phyloP scores from a whole-genome alignment of 2,888 invertebrate species.

The Andrena haemorrhoa region DNA sequence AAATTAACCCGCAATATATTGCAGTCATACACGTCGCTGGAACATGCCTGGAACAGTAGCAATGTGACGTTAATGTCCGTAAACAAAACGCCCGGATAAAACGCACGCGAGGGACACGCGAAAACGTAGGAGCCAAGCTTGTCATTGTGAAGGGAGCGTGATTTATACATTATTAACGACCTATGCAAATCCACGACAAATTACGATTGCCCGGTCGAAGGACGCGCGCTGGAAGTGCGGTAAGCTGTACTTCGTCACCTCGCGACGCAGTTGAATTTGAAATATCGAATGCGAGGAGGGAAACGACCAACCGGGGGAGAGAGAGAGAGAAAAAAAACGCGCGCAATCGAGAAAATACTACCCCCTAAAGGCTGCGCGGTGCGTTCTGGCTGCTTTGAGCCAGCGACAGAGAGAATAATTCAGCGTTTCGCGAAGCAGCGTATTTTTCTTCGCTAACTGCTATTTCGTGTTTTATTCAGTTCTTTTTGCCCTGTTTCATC shows the following conservation, averaged over 20 bases:
- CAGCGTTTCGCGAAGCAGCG: constrained; percentile 75
- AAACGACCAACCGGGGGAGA: not conserved
- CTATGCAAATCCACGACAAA: constrained; percentile 17
- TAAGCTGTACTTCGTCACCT: constrained; percentile 29
- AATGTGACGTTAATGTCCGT: constrained; percentile 17
- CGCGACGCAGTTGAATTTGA: constrained; percentile 37
- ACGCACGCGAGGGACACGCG: not conserved
- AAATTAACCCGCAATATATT: constrained; percentile 35
- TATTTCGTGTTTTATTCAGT: constrained; percentile 81
- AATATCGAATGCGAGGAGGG: constrained; percentile 26
- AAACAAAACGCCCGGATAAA: constrained; percentile 31
- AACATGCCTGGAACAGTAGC: not conserved
- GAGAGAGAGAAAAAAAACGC: constrained; percentile 59
- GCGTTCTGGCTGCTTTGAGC: constrained; percentile 73
- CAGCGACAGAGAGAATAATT: constrained; percentile 79
- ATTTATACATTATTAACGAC: constrained; percentile 24
- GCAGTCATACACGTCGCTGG: not conserved
- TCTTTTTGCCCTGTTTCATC: constrained; percentile 79
- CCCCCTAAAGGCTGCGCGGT: constrained; percentile 52
- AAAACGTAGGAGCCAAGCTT: not conserved
- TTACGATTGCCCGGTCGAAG: too few species aligned
- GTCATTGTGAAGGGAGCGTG: not conserved
- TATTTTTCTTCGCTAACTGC: constrained; percentile 81
- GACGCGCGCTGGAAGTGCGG: not conserved
- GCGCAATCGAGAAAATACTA: constrained; percentile 61